Conservation (phyloP, 2,113 vertebrate species). For the Cariama cristata region DNA sequence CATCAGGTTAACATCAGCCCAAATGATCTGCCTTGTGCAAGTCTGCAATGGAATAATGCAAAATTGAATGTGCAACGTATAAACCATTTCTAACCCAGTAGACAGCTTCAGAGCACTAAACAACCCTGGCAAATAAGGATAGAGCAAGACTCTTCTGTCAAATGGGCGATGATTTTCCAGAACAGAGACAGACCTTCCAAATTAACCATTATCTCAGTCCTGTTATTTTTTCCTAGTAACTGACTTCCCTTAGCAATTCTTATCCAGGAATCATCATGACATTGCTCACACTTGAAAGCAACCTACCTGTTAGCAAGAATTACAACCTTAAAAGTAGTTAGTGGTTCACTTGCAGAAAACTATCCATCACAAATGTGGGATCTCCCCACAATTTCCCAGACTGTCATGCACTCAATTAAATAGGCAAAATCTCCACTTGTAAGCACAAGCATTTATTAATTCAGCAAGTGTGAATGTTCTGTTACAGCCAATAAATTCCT, state of each 20-base stretch:
- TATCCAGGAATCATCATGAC: neutral
- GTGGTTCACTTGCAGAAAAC: neutral
- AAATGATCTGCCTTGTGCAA: neutral
- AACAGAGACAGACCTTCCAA: neutral
- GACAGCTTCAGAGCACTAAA: neutral
- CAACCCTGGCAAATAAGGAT: neutral
- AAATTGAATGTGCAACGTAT: neutral
- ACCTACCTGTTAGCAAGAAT: neutral
- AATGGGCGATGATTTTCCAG: neutral
- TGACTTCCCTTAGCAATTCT: neutral
- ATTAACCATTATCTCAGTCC: neutral
- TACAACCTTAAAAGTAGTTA: neutral
- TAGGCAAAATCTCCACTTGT: neutral
- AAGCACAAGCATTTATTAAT: neutral
- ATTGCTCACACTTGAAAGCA: neutral
- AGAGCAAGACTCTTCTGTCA: neutral
- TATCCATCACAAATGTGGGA: neutral
- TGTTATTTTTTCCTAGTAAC: neutral
- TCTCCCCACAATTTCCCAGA: neutral
- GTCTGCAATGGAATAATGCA: neutral
- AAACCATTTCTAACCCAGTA: neutral
- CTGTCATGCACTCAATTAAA: neutral
- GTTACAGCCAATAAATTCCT: slow-evolving; percentile 6
- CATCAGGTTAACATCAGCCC: neutral
- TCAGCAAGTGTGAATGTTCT: neutral